Evolutionary conservation across 1,140 invertebrate genomes (phyloP).

Genomic region (Brachionus rubens): DNA sequence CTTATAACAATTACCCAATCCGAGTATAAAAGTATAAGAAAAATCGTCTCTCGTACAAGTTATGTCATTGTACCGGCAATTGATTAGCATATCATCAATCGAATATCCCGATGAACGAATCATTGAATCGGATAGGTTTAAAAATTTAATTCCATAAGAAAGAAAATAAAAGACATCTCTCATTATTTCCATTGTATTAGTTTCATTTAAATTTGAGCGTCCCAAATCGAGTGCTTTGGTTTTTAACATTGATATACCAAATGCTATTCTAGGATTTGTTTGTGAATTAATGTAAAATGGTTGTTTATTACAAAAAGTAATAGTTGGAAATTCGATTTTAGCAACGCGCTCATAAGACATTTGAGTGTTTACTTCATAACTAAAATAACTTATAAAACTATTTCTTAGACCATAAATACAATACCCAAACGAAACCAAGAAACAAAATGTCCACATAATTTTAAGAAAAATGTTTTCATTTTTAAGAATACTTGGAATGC

Average conservation of each 20-base stretch:
- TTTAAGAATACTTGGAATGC: not conserved
- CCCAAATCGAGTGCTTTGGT: not conserved
- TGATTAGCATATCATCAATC: not conserved
- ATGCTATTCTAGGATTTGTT: no score
- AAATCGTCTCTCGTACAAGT: not conserved
- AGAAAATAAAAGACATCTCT: not conserved
- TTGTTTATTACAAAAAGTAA: constrained; percentile 22
- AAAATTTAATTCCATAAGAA: not conserved
- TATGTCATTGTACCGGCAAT: not conserved
- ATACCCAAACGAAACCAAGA: not conserved
- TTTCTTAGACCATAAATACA: not conserved
- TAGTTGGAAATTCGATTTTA: not conserved
- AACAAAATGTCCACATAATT: not conserved
- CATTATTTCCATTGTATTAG: not conserved
- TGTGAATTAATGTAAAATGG: not conserved
- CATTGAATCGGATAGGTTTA: not conserved
- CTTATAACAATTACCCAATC: not conserved
- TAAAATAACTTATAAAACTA: not conserved
- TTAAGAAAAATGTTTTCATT: not conserved
- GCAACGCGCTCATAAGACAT: not conserved
- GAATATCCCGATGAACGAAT: not conserved
- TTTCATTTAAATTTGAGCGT: not conserved
- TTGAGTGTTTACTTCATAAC: not conserved
- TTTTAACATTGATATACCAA: not conserved
- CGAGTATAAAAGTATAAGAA: not conserved